Base-by-base conservation (phyloP, 2,888 invertebrate species). In the Augochlorella aurata region DNA sequence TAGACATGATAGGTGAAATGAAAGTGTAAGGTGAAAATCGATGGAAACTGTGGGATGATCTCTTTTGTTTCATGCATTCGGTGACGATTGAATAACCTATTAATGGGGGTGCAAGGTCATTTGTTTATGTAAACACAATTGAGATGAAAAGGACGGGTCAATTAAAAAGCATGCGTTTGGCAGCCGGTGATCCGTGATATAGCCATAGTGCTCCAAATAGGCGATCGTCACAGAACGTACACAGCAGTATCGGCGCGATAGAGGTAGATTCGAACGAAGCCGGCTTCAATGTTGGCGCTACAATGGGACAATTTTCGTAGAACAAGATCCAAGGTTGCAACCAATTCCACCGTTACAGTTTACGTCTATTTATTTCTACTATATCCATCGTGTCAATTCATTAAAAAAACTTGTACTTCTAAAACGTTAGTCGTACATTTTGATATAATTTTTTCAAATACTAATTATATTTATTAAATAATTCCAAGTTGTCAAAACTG, bases 81-180 rank as follows among this genome's bases (percentile, higher is more conserved):
- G 12, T 16, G 16, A 16, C 24, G 9, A 14, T 61, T 16, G 61
- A 29, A 29, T 29, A 61, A 24, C 61, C 24, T 24, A 24, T 61
- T 61, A 29, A 29, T 24, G 29, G 61, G 24, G 61, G 16, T 61
- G 8, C 24, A 61, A 61, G 61, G 61, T 61, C 29, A 61, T 61
- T 61, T 16, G 61, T 29, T 16, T 29, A 61, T 61, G 16, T 61
- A 61, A 61, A 61, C 61, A 24, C 61, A 61, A 29, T 61, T 61
- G 61, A 29, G 29, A 61, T 29, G 16, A 16, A 61, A 29, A 61
- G 61, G 61, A 61, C 61, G 24, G 29, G 24, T 61, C 61, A 61
- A 61, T 61, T 61, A 61, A 61, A 61, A 61, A 61, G 61, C 61
- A 61, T 61, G 61, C 16, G 61, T 61, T 61, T 61, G 61, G 61